Conservation (phyloP, 2,113 vertebrate species). For the Nyctibius bracteatus region DNA sequence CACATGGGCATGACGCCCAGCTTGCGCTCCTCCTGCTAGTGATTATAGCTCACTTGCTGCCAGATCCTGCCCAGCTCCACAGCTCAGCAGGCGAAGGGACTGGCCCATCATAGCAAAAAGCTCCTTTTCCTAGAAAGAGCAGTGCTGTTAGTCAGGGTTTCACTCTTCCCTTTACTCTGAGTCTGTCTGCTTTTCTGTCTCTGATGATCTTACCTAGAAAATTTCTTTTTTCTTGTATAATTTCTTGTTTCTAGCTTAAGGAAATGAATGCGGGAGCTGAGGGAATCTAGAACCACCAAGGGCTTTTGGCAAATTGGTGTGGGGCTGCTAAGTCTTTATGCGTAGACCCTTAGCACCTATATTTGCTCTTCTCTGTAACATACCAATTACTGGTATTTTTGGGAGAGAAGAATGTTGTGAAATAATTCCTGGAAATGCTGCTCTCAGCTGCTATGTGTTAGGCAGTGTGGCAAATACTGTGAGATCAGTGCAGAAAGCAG, state of each 20-base stretch:
- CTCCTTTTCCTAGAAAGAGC: background rate
- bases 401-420: background rate
- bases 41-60: background rate
- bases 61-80: background rate
- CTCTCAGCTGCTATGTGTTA: background rate
- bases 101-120: background rate
- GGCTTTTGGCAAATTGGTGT: background rate
- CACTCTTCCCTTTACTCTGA: background rate
- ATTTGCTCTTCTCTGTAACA: background rate
- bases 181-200: background rate
- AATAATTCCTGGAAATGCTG: background rate
- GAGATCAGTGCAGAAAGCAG: background rate
- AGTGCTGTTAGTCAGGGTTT: background rate
- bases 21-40: background rate
- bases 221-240: background rate
- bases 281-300: background rate
- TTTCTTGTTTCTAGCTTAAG: background rate
- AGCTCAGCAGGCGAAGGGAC: background rate
- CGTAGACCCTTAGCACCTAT: rapidly evolving
- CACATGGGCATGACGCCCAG: rapidly evolving
- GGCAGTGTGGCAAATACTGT: background rate
- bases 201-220: background rate
- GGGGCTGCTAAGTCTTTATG: background rate
- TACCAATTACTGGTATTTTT: background rate
- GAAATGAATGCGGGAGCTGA: background rate